Conservation (phyloP, 2,113 vertebrate genomes). For the Thermophis baileyi region DNA sequence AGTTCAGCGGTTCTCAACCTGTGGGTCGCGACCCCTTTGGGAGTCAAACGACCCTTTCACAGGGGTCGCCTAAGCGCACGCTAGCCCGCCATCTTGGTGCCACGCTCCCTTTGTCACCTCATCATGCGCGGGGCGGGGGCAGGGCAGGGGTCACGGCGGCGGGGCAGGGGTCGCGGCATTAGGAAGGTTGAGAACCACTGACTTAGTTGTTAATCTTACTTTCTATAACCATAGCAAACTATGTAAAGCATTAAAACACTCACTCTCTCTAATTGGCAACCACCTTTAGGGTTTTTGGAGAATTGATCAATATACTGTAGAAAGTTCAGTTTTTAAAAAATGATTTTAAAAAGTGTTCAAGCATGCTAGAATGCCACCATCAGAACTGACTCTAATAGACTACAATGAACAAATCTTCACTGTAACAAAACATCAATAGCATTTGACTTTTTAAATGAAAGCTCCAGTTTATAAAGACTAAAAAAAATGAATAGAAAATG, state of each 20-base stretch:
- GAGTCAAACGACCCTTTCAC: no score
- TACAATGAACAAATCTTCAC: background rate
- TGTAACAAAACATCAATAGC: background rate
- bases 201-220: background rate
- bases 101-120: no score
- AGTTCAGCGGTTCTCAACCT: no score
- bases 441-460: background rate
- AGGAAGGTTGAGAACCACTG: no score
- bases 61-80: no score
- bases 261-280: background rate
- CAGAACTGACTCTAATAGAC: background rate
- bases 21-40: no score
- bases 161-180: no score
- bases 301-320: background rate
- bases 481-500: background rate
- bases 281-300: background rate
- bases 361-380: background rate
- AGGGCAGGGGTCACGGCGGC: no score
- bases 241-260: no score
- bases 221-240: background rate
- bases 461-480: background rate
- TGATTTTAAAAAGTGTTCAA: background rate
- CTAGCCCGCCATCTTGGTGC: no score
- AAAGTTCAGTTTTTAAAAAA: background rate
- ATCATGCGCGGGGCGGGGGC: no score